Evolutionary conservation across 2,113 vertebrate species (phyloP).

Genomic region (Propithecus coquereli): DNA sequence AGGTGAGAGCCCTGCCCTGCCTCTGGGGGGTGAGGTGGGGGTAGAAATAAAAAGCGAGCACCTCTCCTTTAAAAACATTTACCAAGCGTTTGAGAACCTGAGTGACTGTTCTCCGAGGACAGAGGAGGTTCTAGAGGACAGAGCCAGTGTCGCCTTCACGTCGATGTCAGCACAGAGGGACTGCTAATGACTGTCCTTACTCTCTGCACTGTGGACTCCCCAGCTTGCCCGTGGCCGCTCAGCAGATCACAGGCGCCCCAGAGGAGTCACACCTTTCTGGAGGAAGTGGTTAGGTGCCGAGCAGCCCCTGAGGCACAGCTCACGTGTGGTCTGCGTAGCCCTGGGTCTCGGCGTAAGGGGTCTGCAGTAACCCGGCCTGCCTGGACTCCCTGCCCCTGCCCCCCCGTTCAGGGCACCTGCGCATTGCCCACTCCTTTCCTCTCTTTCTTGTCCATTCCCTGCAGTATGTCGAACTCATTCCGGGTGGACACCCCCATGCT

Average conservation of each 20-base stretch:
- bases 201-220: neutral
- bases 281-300: neutral
- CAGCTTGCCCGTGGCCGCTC: neutral
- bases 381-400: too few relatives aligned
- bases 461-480: too few relatives aligned
- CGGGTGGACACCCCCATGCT: neutral
- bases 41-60: neutral
- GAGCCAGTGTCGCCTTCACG: neutral
- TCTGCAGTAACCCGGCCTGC: rapidly evolving
- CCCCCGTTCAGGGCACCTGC: rapidly evolving
- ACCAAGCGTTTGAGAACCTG: neutral
- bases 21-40: neutral
- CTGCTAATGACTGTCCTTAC: neutral
- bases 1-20: neutral
- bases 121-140: neutral
- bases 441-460: neutral
- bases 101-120: neutral
- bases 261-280: neutral
- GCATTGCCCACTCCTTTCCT: neutral
- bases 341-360: neutral
- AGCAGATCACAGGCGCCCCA: neutral
- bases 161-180: neutral
- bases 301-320: neutral
- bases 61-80: neutral
- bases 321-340: too few relatives aligned